Conservation (phyloP, 2,888 invertebrate species). For the Platycheirus albimanus region DNA sequence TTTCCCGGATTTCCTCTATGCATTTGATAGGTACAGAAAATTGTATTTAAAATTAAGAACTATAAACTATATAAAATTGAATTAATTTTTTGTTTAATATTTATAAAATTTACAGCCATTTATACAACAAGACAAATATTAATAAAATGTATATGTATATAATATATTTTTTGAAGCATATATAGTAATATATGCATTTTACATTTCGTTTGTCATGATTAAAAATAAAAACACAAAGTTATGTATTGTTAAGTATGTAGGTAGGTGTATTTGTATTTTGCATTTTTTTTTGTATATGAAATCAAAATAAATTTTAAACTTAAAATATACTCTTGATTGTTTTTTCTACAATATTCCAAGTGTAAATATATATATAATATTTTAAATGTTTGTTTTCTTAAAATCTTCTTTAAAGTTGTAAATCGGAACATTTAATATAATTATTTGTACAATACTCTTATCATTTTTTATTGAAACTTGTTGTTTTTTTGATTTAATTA, state of each 20-base stretch:
- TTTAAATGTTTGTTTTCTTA: constrained; percentile 5
- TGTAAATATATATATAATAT: constrained; percentile 61
- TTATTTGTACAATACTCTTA: constrained; percentile 69
- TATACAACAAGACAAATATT: constrained; percentile 65
- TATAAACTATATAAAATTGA: constrained; percentile 26
- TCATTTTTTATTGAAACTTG: constrained; percentile 38
- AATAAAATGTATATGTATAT: constrained; percentile 22
- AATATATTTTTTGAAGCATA: constrained; percentile 42
- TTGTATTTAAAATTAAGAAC: constrained; percentile 34
- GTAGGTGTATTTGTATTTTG: constrained; percentile 1
- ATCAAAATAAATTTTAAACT: constrained; percentile 52
- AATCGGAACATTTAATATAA: constrained; percentile 67
- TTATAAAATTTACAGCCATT: constrained; percentile 71
- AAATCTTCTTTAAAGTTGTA: constrained; percentile 53
- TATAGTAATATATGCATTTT: constrained; percentile 60
- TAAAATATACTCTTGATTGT: constrained; percentile 45
- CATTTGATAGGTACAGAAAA: constrained; percentile 68
- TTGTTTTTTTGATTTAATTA: neutral
- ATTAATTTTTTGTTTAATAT: constrained; percentile 6
- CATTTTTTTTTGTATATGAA: constrained; percentile 1
- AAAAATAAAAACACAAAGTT: constrained; percentile 43
- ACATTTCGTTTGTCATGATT: constrained; percentile 68
- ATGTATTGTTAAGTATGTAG: constrained; percentile 31
- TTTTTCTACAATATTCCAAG: constrained; percentile 37
- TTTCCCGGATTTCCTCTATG: constrained; percentile 75